Conservation (phyloP, 2,797 vertebrate species). For the Leptodactylus fallax region DNA sequence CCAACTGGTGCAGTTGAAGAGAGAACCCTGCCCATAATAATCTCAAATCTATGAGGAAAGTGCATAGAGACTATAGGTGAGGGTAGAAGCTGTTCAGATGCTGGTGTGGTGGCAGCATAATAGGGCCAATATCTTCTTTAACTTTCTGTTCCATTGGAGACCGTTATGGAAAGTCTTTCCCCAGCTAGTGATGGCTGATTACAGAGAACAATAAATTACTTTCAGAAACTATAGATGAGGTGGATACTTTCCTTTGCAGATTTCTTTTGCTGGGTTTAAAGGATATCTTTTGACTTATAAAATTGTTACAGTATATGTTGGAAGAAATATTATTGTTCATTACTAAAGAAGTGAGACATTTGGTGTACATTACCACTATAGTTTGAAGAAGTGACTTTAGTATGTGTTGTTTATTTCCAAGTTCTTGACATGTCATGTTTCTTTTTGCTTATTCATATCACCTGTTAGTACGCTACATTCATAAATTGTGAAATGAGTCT, state of each 20-base stretch:
- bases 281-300: not conserved
- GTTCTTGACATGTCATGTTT: not conserved
- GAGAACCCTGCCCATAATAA: too few species aligned
- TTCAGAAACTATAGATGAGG: not conserved
- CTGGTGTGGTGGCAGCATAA: too few species aligned
- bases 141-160: too few species aligned
- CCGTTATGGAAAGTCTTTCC: not conserved
- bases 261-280: not conserved
- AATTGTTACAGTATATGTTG: not conserved
- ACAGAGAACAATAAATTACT: not conserved
- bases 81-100: too few species aligned
- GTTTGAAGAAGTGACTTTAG: not conserved
- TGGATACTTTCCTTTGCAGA: not conserved
- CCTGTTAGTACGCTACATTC: not conserved
- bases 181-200: not conserved
- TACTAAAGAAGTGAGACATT: not conserved
- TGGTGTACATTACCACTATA: not conserved
- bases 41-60: too few species aligned
- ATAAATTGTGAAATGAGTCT: not conserved
- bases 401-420: not conserved
- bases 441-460: not conserved
- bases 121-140: too few species aligned
- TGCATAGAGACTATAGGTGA: too few species aligned
- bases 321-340: not conserved
- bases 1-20: too few species aligned